Evolutionary conservation across 2,797 vertebrate species (phyloP).

Genomic region (Masticophis lateralis): DNA sequence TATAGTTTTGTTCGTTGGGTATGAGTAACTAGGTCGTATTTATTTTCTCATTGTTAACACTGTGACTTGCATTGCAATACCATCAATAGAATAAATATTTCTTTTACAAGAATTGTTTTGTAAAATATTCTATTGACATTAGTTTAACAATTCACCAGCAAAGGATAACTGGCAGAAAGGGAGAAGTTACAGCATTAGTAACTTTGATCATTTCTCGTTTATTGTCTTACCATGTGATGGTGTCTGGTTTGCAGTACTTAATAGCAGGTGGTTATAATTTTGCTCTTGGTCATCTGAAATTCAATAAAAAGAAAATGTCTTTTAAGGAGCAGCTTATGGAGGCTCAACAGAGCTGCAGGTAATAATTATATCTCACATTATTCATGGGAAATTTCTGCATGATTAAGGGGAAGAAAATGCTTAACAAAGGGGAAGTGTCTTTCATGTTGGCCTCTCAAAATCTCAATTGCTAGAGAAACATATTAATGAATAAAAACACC

Average conservation of each 20-base stretch:
- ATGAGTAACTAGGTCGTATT: slow-evolving; percentile 40
- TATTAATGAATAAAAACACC: slow-evolving; percentile 34
- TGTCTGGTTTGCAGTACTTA: slow-evolving; percentile 90
- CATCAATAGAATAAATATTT: slow-evolving; percentile 41
- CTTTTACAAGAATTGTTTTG: slow-evolving; percentile 18
- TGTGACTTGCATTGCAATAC: slow-evolving; percentile 50
- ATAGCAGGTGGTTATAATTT: slow-evolving; percentile 93
- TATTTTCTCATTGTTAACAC: slow-evolving; percentile 17
- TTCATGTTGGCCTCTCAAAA: slow-evolving; percentile 52
- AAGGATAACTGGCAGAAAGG: slow-evolving; percentile 45
- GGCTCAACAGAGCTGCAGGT: slow-evolving; percentile 48
- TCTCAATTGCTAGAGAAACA: slow-evolving; percentile 51
- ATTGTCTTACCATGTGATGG: slow-evolving; percentile 91
- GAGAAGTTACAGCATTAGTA: slow-evolving; percentile 60
- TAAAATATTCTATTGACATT: slow-evolving; percentile 47
- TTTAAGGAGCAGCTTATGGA: slow-evolving; percentile 58
- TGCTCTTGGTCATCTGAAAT: slow-evolving; percentile 93
- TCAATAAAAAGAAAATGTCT: slow-evolving; percentile 74
- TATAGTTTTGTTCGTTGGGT: background rate
- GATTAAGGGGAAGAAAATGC: slow-evolving; percentile 62
- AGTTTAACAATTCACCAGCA: slow-evolving; percentile 44
- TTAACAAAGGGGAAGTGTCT: slow-evolving; percentile 64
- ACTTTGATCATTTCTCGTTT: slow-evolving; percentile 55
- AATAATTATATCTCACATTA: slow-evolving; percentile 66
- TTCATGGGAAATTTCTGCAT: slow-evolving; percentile 59